Conservation (phyloP, 2,888 invertebrate genomes). For the Cyclophora albipunctata region DNA sequence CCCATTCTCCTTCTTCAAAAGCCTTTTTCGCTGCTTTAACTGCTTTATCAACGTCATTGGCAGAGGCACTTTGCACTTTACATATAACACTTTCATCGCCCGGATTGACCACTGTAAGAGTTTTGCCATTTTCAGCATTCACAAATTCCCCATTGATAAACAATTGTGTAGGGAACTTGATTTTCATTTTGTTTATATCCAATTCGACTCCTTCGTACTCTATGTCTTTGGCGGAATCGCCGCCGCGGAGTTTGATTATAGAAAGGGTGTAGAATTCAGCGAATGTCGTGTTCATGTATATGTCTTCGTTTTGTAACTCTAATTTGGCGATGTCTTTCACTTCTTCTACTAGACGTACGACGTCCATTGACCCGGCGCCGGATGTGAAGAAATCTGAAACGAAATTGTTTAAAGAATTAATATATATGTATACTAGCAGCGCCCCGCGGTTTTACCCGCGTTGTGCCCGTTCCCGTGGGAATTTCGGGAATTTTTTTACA, state of each 20-base stretch:
- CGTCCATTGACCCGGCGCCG: constrained; percentile 99
- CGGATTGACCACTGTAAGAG: constrained; percentile 85
- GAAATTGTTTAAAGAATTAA: not conserved
- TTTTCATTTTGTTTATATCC: constrained; percentile 86
- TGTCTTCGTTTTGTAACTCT: constrained; percentile 89
- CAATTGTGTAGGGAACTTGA: constrained; percentile 91
- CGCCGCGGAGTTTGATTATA: constrained; percentile 80
- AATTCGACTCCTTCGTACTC: constrained; percentile 85
- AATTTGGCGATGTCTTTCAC: constrained; percentile 86
- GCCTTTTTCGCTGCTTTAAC: constrained; percentile 91
- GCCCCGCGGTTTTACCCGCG: too few relatives aligned
- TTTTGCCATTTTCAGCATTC: constrained; percentile 81
- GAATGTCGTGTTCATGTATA: constrained; percentile 94
- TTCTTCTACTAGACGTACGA: constrained; percentile 94
- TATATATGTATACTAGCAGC: too few relatives aligned
- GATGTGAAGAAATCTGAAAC: constrained; percentile 87
- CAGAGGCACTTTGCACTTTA: constrained; percentile 82
- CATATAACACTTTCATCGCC: constrained; percentile 88
- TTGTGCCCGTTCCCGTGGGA: too few relatives aligned
- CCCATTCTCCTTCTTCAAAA: constrained; percentile 93
- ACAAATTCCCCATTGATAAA: constrained; percentile 95
- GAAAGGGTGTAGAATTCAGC: constrained; percentile 84
- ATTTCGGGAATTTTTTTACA: too few relatives aligned
- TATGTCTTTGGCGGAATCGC: constrained; percentile 67
- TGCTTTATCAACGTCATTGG: constrained; percentile 89